Evolutionary conservation across 2,113 vertebrate species (phyloP).

Genomic region (Uria lomvia): DNA sequence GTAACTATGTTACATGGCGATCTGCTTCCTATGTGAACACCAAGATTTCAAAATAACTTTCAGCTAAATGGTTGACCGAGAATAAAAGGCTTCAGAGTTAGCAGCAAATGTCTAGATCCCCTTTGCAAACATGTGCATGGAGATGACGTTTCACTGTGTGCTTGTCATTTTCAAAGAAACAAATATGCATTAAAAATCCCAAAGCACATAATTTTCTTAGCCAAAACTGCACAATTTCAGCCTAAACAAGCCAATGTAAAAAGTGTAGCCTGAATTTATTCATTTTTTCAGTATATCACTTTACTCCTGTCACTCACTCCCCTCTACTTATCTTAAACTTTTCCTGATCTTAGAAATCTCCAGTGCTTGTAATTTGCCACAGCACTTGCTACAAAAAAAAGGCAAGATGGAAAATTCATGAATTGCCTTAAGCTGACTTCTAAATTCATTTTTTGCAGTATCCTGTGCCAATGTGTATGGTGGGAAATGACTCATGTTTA

Average conservation of each 20-base stretch:
- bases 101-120: not conserved
- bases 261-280: not conserved
- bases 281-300: not conserved
- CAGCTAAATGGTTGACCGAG: not conserved
- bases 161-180: not conserved
- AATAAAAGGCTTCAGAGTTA: not conserved
- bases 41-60: not conserved
- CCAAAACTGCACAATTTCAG: not conserved
- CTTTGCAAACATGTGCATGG: not conserved
- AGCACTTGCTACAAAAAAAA: not conserved
- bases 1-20: not conserved
- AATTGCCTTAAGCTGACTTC: not conserved
- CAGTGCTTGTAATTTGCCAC: not conserved
- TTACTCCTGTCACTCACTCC: not conserved
- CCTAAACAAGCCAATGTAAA: not conserved
- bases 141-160: not conserved
- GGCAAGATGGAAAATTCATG: not conserved
- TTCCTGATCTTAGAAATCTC: not conserved
- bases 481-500: not conserved
- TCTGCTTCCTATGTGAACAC: not conserved
- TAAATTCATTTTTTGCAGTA: not conserved
- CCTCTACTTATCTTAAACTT: not conserved
- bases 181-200: not conserved
- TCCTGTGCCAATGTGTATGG: not conserved
- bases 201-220: not conserved